Evolutionary conservation across 2,113 vertebrate genomes (phyloP), one percentile per base, ranked within the genome.

Genomic region (Dicaeum eximium): DNA sequence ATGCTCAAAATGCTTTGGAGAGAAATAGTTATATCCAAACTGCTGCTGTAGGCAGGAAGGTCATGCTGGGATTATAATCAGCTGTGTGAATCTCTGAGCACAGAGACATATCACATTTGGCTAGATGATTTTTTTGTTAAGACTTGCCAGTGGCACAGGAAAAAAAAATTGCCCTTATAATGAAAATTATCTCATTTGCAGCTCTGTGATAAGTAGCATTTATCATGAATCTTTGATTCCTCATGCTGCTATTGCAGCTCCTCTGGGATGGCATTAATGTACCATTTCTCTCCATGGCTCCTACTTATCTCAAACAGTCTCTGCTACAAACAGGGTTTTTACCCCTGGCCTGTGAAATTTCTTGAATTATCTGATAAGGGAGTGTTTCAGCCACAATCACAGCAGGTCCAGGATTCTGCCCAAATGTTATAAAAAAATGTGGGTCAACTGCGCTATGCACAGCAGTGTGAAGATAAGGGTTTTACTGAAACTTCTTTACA

Each of bases 1-100:
- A 38, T 24, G 66, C 73, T 89, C 58, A 87, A 82, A 81, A 82
- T 33, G 38, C 70, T 91, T 73, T 62, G 38, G 71, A 91, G 42
- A 83, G 31, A 79, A 91, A 67, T 3, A 64, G 80, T 64, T 80
- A 33, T 4, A 88, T 57, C 48, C 57, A 67, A 74, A 78, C 94
- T 91, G 58, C 89, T 91, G 80, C 73, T 84, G 65, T 16, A 91
- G 78, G 35, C 62, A 80, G 62, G 33, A 93, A 45, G 62, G 37
- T 89, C 91, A 77, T 85, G 90, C 87, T 77, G 90, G 80, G 94
- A 82, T 95, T 91, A 87, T 40, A 38, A 85, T 72, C 89, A 93
- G 82, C 38, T 71, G 19, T 42, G 62, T 70, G 75, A 93, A 72
- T 5, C n/a, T n/a, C n/a, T n/a, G 35, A 92, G 61, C 60, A 60